Conservation (phyloP, 2,888 invertebrate species). For the Microchrysa polita region DNA sequence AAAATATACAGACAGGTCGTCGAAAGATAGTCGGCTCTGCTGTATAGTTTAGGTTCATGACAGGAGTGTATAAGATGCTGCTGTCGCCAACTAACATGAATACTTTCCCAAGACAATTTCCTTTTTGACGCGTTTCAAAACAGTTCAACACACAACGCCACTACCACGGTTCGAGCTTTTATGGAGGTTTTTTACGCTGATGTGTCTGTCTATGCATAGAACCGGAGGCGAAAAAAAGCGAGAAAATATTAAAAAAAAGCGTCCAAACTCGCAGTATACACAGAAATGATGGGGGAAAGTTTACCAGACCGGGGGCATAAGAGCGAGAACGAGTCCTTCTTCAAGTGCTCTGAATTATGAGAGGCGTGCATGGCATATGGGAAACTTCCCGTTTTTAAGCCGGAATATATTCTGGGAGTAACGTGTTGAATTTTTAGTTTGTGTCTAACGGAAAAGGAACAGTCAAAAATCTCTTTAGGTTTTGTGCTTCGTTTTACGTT, state of each 20-base stretch:
- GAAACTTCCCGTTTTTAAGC: not conserved
- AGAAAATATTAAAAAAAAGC: not conserved
- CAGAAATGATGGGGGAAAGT: not conserved
- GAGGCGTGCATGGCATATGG: not conserved
- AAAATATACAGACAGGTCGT: conserved; percentile 14
- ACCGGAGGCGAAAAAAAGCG: not conserved
- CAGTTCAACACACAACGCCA: conserved; percentile 10
- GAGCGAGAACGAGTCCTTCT: too few relatives aligned
- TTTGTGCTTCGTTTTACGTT: not conserved
- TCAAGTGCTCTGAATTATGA: conserved; percentile 35
- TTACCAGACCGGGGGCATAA: not conserved
- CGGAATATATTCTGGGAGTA: not conserved
- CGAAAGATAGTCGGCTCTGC: conserved; percentile 38
- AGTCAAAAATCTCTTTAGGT: not conserved
- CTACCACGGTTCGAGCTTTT: not conserved
- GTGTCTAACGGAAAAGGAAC: not conserved
- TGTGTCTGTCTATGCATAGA: too few relatives aligned
- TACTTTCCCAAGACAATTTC: conserved; percentile 40
- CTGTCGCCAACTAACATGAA: conserved; percentile 39
- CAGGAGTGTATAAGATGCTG: conserved; percentile 43
- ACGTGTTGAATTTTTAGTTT: conserved; percentile 39
- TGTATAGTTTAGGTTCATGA: too few relatives aligned
- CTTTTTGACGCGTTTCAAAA: conserved; percentile 39
- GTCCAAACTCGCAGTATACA: not conserved
- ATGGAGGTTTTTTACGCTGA: conserved; percentile 8